Evolutionary conservation across 2,113 vertebrate genomes (phyloP).

Genomic region (Chunga burmeisteri): DNA sequence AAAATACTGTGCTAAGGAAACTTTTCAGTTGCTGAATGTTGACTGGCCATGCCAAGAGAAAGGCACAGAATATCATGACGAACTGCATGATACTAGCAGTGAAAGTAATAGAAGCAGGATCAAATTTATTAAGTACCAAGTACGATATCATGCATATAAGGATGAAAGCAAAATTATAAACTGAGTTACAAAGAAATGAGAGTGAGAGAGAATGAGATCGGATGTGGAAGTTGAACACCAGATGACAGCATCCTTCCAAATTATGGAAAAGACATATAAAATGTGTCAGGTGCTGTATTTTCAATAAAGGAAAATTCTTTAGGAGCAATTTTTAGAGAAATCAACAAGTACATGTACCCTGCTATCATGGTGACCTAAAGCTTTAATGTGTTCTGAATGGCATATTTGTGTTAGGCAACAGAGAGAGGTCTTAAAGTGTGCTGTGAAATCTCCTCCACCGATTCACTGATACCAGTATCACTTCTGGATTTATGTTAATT

Average conservation of each 20-base stretch:
- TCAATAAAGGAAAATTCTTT: background rate
- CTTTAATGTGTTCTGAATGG: background rate
- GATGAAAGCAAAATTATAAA: background rate
- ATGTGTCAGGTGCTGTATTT: background rate
- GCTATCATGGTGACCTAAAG: background rate
- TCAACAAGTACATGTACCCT: background rate
- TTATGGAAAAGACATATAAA: background rate
- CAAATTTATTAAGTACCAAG: background rate
- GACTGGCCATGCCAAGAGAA: background rate
- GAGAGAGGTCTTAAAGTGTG: background rate
- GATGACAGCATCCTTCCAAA: background rate
- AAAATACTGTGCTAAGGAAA: background rate
- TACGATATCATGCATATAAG: background rate
- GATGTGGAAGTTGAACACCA: background rate
- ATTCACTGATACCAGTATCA: background rate
- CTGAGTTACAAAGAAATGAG: background rate
- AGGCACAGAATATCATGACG: background rate
- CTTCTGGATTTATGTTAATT: background rate
- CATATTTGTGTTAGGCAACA: background rate
- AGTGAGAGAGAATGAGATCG: background rate
- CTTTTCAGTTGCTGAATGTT: background rate
- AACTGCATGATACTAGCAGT: background rate
- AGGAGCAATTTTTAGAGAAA: background rate
- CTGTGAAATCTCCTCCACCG: background rate
- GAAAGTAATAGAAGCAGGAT: background rate